Base-by-base conservation (phyloP, 2,888 invertebrate genomes). In the Prosapia bicincta region DNA sequence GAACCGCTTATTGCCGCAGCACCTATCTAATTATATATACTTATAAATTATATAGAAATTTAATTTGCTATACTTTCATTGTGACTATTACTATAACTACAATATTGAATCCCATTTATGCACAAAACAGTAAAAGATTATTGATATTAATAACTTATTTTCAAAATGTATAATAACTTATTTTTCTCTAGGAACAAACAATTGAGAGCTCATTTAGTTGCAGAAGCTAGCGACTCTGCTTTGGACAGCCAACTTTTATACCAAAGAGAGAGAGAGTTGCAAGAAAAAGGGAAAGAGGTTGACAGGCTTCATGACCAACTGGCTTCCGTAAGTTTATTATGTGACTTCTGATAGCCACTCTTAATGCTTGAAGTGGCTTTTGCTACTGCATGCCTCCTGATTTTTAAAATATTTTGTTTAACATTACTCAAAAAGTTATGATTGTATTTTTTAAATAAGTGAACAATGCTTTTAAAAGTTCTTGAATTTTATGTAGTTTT, bases 181-280 rank as follows among this genome's bases (percentile, higher is more conserved):
- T 74, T 75, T 66, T 65, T 72, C 71, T 77, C 76, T 24, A 91
- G 91, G 83, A 93, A 93, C 83, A 92, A 92, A 82, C 93, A 93
- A 84, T 87, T 93, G 77, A 89, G 92, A 76, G 92, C 92, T 26
- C 92, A 92, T 83, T 85, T 93, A 79, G 90, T 91, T 83, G 89
- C 91, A 1, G 92, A 92, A 81, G 89, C 90, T 76, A 89, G 43
- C 43, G 76, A 76, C n/a, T 13, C 30, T 25, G 69, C 72, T 23
- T 69, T 23, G 20, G 69, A 69, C 20, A 69, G 23, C 30, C 69
- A 26, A 30, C 26, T 30, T 13, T 26, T 30, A 23, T 15, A 30
- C 28, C 69, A 69, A 30, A 72, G 66, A 72, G 72, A 72, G 10
- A 66, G 66, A 20, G 54, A 54, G 54, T 54, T 54, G 7, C 54